Conservation (phyloP, 2,113 vertebrate species). For the Tiliqua scincoides region DNA sequence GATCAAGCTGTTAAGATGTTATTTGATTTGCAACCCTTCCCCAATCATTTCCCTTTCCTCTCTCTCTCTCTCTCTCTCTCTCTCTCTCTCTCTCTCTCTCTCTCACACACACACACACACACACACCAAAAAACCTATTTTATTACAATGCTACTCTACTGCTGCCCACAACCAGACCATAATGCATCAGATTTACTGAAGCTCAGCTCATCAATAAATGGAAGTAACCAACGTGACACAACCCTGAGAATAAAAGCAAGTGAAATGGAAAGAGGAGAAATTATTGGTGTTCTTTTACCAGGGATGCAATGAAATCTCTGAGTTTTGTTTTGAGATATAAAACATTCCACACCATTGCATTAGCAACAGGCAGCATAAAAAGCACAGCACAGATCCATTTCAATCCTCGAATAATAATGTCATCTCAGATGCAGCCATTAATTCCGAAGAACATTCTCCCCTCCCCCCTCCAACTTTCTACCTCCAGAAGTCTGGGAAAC, state of each 20-base stretch:
- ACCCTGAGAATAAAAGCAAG: neutral
- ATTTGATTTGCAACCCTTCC: neutral
- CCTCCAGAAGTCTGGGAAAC: neutral
- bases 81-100: no score
- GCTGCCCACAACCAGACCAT: neutral
- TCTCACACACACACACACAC: no score
- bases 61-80: no score
- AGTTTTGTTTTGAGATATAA: neutral
- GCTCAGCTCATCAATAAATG: neutral
- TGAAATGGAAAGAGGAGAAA: neutral
- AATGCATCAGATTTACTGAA: neutral
- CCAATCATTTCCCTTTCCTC: neutral
- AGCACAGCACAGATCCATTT: neutral
- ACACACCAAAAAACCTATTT: neutral
- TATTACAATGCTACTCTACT: neutral
- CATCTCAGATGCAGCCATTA: neutral
- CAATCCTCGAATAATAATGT: conserved; percentile 8
- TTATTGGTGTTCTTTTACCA: neutral
- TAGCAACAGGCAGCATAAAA: conserved; percentile 15
- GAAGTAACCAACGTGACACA: neutral
- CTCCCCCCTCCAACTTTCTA: neutral
- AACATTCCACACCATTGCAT: neutral
- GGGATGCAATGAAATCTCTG: neutral
- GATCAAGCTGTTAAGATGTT: neutral
- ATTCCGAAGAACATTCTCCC: neutral